Conservation (phyloP, 2,797 vertebrate genomes). For the Rhinophrynus dorsalis region DNA sequence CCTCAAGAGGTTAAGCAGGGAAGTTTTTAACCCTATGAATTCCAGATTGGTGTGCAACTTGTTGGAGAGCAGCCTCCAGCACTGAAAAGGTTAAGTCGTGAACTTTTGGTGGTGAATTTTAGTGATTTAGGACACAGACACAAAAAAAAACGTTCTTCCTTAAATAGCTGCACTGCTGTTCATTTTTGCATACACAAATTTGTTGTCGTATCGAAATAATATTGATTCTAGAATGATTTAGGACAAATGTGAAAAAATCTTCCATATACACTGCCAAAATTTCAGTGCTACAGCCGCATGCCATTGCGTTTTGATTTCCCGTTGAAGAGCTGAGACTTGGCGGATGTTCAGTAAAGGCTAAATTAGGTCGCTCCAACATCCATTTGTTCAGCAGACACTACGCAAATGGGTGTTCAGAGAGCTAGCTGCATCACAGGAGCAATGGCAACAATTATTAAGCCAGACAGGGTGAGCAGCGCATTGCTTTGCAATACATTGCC, state of each 20-base stretch:
- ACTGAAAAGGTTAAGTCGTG: too few relatives aligned
- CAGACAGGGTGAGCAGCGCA: too few relatives aligned
- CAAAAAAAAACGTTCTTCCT: too few relatives aligned
- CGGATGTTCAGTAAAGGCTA: constrained; percentile 42
- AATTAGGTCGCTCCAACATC: constrained; percentile 34
- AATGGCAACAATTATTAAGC: too few relatives aligned
- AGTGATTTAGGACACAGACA: too few relatives aligned
- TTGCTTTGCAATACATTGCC: too few relatives aligned
- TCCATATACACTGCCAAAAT: constrained; percentile 28
- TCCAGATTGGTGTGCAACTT: too few relatives aligned
- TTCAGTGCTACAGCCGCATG: constrained; percentile 13
- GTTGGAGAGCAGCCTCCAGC: too few relatives aligned
- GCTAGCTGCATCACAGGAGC: not conserved
- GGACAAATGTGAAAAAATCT: constrained; percentile 20
- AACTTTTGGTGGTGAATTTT: too few relatives aligned
- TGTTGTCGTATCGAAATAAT: constrained; percentile 6
- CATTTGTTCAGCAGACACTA: constrained; percentile 25
- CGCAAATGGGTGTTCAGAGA: constrained; percentile 15
- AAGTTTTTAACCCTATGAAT: too few relatives aligned
- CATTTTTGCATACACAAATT: constrained; percentile 5
- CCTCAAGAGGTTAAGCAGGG: too few relatives aligned
- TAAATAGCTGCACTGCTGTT: not conserved
- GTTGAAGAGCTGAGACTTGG: constrained; percentile 35
- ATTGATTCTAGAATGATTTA: constrained; percentile 3
- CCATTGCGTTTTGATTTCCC: constrained; percentile 41